Evolutionary conservation across 2,888 invertebrate species (phyloP).

Genomic region (Amblyteles armatorius): DNA sequence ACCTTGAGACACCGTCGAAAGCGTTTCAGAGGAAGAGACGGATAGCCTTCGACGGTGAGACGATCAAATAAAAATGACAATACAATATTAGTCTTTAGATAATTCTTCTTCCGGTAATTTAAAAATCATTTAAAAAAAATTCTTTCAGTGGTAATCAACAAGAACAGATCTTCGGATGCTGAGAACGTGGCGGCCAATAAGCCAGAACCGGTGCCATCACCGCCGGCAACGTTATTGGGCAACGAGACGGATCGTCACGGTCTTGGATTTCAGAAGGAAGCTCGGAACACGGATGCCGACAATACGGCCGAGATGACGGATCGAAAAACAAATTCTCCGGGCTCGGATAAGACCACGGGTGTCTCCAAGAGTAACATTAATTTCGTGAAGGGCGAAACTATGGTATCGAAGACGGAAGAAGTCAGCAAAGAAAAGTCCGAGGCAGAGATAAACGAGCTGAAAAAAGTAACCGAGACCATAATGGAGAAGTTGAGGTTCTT

Average conservation of each 20-base stretch:
- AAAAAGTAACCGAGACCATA: slow-evolving; percentile 84
- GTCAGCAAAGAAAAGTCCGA: slow-evolving; percentile 67
- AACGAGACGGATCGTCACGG: slow-evolving; percentile 79
- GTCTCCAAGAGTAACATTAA: slow-evolving; percentile 68
- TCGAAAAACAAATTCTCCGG: slow-evolving; percentile 51
- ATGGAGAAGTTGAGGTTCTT: slow-evolving; percentile 87
- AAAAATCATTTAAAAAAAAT: no score
- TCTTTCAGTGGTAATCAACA: slow-evolving; percentile 75
- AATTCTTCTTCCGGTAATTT: not conserved
- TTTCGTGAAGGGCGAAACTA: slow-evolving; percentile 72
- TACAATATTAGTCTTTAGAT: not conserved
- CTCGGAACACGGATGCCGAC: slow-evolving; percentile 68
- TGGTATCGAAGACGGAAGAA: slow-evolving; percentile 67
- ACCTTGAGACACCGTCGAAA: slow-evolving; percentile 82
- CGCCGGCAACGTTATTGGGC: slow-evolving; percentile 52
- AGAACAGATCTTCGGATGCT: slow-evolving; percentile 69
- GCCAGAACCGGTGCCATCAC: slow-evolving; percentile 65
- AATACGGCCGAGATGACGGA: slow-evolving; percentile 59
- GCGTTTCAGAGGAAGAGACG: slow-evolving; percentile 86
- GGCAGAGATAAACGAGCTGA: slow-evolving; percentile 83
- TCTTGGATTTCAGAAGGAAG: slow-evolving; percentile 80
- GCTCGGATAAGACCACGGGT: slow-evolving; percentile 42
- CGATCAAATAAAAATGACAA: not conserved
- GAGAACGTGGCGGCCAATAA: slow-evolving; percentile 62
- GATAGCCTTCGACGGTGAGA: slow-evolving; percentile 84